Evolutionary conservation across 2,888 invertebrate genomes (phyloP), one percentile per base, ranked within the genome.

Genomic region (Melanotus villosus): DNA sequence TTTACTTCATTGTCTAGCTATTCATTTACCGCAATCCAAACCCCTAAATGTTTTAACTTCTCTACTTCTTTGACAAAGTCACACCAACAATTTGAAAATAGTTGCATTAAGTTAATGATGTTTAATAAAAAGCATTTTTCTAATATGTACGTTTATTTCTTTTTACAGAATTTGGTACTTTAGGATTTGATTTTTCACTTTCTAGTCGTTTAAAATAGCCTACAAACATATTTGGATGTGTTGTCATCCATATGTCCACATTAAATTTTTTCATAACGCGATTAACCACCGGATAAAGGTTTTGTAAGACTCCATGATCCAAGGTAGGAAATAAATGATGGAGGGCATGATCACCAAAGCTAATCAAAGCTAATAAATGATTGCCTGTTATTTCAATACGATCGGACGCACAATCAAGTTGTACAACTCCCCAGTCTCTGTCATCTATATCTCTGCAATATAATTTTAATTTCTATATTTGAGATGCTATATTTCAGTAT

Each of bases 291-390:
- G 92, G 90, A 79, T 91, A 89, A 2, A 95, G 85, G 47, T 90
- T 88, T 4, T 89, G 88, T 14, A 95, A 82, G 62, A 90, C 88
- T 0, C 90, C 91, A 78, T 95, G 95, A 81, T 95, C 95, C 41
- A 95, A 78, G 0, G 93, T 92, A 0, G 95, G 95, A 77, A 95
- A 91, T 21, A 95, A 85, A 83, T 95, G 95, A 81, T 96, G 95
- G 1, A 95, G 85, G 0, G 88, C 87, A 80, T 95, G 95, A 69
- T 93, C 91, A 0, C 95, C 95, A 76, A 93, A 95, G 69, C 91
- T 88, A 0, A 92, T 92, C 52, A 94, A 81, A 0, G 90, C 89
- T 73, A 92, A 84, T 78, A 92, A 91, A 73, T 90, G 88, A 36
- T 89, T 90, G 12, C 90, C 89, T 21, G 90, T 89, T 59, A 91